Evolutionary conservation across 2,888 invertebrate species (phyloP), one percentile per base, ranked within the genome.

Genomic region (Isotomurus palustris): DNA sequence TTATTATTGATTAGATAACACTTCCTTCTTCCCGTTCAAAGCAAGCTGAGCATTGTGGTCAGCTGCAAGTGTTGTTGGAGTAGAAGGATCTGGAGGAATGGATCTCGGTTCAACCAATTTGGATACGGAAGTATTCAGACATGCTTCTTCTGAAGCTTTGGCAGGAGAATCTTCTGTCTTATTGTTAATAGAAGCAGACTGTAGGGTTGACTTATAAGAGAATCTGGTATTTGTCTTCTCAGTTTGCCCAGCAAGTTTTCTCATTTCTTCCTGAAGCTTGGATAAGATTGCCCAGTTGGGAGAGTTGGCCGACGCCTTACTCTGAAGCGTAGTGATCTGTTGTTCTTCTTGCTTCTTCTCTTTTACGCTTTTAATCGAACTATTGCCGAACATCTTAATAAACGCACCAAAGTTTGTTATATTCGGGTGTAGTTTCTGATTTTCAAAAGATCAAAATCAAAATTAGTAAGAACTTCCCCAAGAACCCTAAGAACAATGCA

Each of bases 381-480:
- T 84, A 71, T 89, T 91, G 52, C 93, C 95, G 76, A 97, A 97
- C 29, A 97, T 81, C 0, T 95, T 84, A 10, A 97, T 78, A 43
- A 97, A 80, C 0, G 95, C 92, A 53, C 96, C 96, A 93, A 96
- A 96, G 2, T 88, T 91, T 25, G 83, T 84, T 52, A 97, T 88
- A 74, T 95, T 91, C 0, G 97, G 96, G 79, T 97, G 97, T 27
- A 99, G 79, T 51, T 86, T 83, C 84, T 91, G 73, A 53, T 60
- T 38, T 54, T 8, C 21, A 47, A 29, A 47, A 35, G 29, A 25
- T 12, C 14, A 32, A 14, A 32, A 32, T 32, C 12, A 17, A 6
- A 14, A 40, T 6, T 40, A 14, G 40, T 8, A 43, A 50, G 6
- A 2, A n/a, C 5, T 36, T 5, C 12, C 10, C 21, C 12, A 44